Conservation (phyloP, 1,140 invertebrate species). For the Yoshiicerus persimilis region DNA sequence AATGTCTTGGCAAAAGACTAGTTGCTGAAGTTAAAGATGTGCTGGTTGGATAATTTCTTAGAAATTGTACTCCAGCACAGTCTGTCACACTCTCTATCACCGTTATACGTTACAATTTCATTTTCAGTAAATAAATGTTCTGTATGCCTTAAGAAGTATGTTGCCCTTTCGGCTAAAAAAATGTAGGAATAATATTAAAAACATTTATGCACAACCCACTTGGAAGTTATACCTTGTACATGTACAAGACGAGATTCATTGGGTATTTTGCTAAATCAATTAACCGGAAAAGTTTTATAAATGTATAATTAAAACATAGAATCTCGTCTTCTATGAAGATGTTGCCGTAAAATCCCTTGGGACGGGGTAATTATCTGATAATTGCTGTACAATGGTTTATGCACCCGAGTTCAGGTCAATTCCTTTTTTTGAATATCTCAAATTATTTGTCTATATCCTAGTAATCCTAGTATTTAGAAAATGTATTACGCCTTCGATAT, state of each 20-base stretch:
- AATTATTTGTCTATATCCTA: too few species aligned
- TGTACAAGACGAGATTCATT: neutral
- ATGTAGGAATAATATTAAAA: too few species aligned
- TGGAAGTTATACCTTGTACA: neutral
- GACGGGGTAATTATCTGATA: neutral
- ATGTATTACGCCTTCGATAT: too few species aligned
- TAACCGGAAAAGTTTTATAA: neutral
- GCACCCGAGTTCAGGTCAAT: too few species aligned
- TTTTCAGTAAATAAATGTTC: neutral
- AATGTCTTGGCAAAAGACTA: conserved; percentile 31
- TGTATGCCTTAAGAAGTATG: neutral
- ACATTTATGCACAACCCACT: too few species aligned
- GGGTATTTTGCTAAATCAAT: neutral
- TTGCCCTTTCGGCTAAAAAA: neutral
- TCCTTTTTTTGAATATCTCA: too few species aligned
- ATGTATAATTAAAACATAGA: too few species aligned
- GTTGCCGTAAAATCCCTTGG: neutral
- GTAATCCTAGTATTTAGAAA: too few species aligned
- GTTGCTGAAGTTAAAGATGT: conserved; percentile 45
- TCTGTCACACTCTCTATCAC: neutral
- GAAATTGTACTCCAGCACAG: neutral
- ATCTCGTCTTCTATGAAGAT: neutral
- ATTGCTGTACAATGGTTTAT: neutral
- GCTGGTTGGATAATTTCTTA: neutral
- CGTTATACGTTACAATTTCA: neutral